Base-by-base conservation (phyloP, 37 sponge, comb jelly and placozoan genomes). In the Beroe ovata region DNA sequence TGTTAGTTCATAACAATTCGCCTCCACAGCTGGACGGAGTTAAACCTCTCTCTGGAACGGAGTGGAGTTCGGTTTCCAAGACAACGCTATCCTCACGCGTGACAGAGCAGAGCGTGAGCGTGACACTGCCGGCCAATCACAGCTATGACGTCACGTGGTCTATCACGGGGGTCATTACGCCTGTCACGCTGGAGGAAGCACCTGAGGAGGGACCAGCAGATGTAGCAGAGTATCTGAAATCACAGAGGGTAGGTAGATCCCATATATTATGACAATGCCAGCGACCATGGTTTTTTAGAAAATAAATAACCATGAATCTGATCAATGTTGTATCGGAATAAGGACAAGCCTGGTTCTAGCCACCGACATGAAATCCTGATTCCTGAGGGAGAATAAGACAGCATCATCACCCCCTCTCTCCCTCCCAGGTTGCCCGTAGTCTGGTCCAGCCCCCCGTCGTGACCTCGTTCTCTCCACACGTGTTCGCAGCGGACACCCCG, bases 1-100 rank as follows among this genome's bases (percentile, higher is more conserved):
- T n/a, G n/a, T n/a, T n/a, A n/a, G n/a, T n/a, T n/a, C n/a, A n/a
- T n/a, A n/a, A n/a, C n/a, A n/a, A n/a, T n/a, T n/a, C n/a, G n/a
- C n/a, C n/a, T n/a, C 11, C 71, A 6, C 71, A 69, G 71, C 20
- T 69, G 36, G 71, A 29, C 36, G 71, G 71, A 69, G 71, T 69
- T 29, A 69, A 69, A 28, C 71, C 71, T 11, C 37, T 69, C 6
- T 8, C 8, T 33, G 71, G 71, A 3, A 8, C 36, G 38, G 71
- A 69, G 20, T 69, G 71, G 71, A 69, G 21, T 35, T 14, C 36
- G 8, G 71, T 38, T 21, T 35, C 71, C 20, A 35, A 36, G 36
- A 28, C 32, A 6, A 35, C 71, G 37, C 71, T 69, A 6, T 19
- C 18, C 36, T 6, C 18, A 35, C 36, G 19, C 4, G 20, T 69